Conservation (phyloP, 2,797 vertebrate genomes). For the Alauda arvensis region DNA sequence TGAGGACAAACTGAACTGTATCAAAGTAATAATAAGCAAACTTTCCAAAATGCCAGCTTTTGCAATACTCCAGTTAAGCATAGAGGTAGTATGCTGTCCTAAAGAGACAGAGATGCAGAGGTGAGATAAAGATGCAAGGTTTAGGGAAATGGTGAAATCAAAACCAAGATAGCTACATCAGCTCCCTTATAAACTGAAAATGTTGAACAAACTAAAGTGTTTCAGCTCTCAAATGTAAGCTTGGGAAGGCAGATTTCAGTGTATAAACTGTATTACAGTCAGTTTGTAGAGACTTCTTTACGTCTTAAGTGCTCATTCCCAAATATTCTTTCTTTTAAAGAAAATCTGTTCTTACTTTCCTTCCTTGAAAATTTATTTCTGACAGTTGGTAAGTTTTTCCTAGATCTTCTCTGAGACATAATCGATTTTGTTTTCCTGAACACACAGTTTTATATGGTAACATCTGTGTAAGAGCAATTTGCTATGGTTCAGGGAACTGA, state of each 20-base stretch:
- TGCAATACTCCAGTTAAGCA: not conserved
- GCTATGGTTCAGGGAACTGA: constrained; percentile 36
- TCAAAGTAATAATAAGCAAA: not conserved
- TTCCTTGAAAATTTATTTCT: constrained; percentile 41
- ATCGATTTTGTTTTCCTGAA: constrained; percentile 57
- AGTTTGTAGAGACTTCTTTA: not conserved
- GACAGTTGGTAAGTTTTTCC: not conserved
- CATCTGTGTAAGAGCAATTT: constrained; percentile 59
- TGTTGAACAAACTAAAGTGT: not conserved
- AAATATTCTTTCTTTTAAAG: not conserved
- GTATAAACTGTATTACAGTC: not conserved
- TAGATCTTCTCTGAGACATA: constrained; percentile 30
- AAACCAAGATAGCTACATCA: not conserved
- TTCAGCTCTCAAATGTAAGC: not conserved
- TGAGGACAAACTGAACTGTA: not conserved
- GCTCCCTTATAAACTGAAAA: not conserved
- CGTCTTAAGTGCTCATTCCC: not conserved
- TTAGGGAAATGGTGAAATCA: not conserved
- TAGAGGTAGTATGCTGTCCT: not conserved
- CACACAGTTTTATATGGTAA: constrained; percentile 25
- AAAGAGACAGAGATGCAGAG: not conserved
- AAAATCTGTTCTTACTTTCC: not conserved
- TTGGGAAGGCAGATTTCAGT: not conserved
- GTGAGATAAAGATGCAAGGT: not conserved
- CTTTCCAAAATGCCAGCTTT: not conserved